Percentiles rank a stretch among this genome's conserved stretches.
These are phyloP conservation scores for Pantherophis guttatus DNA, from an alignment of 2,113 vertebrate species.

Conservation along the genomic window DNA sequence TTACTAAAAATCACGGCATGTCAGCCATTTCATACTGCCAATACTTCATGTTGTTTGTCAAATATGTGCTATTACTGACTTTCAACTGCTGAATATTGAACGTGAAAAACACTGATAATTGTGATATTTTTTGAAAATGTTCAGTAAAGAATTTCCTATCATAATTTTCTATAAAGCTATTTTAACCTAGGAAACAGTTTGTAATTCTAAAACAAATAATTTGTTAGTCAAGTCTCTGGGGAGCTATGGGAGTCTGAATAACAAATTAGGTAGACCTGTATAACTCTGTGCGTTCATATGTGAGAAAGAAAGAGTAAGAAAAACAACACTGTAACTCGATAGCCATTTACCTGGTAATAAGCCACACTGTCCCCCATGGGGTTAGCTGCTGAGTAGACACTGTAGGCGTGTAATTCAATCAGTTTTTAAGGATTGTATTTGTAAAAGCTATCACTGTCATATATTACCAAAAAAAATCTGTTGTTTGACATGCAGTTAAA, in stretches of 20 bases:
- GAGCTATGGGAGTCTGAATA: not conserved
- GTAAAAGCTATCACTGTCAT: not conserved
- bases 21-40: not conserved
- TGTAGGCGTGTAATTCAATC: not conserved
- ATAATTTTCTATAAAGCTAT: not conserved
- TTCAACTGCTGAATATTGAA: not conserved
- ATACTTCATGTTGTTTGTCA: not conserved
- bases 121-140: not conserved
- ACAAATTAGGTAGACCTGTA: not conserved
- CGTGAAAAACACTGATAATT: not conserved
- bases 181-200: not conserved
- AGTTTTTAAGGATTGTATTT: not conserved
- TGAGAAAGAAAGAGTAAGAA: not conserved
- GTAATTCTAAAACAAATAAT: not conserved
- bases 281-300: not conserved
- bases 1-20: not conserved
- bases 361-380: not conserved
- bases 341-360: not conserved
- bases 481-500: not conserved
- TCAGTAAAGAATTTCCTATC: not conserved
- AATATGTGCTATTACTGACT: not conserved
- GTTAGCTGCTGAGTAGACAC: not conserved
- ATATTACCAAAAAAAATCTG: not conserved
- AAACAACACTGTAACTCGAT: not conserved
- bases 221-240: not conserved